Evolutionary conservation across 2,888 invertebrate genomes (phyloP), one percentile per base, ranked within the genome.

Genomic region (Caenorhabditis panamensis): DNA sequence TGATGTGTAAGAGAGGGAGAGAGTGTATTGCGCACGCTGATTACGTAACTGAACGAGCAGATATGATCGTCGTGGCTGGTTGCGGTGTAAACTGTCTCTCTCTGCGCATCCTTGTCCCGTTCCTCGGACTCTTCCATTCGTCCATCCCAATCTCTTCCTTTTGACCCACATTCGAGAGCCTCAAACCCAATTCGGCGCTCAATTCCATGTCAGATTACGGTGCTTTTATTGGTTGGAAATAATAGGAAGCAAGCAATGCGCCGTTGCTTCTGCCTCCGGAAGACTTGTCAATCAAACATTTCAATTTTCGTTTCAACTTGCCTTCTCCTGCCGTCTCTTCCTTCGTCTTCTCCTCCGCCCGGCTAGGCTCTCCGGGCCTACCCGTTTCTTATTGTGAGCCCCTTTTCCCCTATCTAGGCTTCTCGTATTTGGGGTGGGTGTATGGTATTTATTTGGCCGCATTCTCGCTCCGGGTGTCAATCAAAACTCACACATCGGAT

Each of bases 221-320:
- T 72, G 63, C 72, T 63, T 72, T 63, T 66, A 73, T 73, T 73
- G 73, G 73, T 64, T 67, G 53, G 61, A 67, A 75, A 67, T 67
- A 75, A 66, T 73, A 73, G 64, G 72, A 73, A 73, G 64, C 64
- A 64, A 58, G 58, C 56, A 73, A 63, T 63, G 71, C 72, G 31
- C 41, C 24, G 47, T 31, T 58, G 58, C 62, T 36, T 41, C 61
- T 44, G 53, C 61, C 49, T 67, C 75, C 66, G 67, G 73, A 79
- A 68, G 73, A 73, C 73, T 79, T 79, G 79, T 79, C 79, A 79
- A 79, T 79, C 79, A 79, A 79, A 79, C 79, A 79, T 79, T 79
- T 79, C 79, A 79, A 79, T 79, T 79, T 79, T 78, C 78, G 71
- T 64, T 71, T 78, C 78, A 71, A 78, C 71, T 78, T 71, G 64